Base-by-base conservation (phyloP, 2,888 invertebrate species). In the Micropterix aruncella region DNA sequence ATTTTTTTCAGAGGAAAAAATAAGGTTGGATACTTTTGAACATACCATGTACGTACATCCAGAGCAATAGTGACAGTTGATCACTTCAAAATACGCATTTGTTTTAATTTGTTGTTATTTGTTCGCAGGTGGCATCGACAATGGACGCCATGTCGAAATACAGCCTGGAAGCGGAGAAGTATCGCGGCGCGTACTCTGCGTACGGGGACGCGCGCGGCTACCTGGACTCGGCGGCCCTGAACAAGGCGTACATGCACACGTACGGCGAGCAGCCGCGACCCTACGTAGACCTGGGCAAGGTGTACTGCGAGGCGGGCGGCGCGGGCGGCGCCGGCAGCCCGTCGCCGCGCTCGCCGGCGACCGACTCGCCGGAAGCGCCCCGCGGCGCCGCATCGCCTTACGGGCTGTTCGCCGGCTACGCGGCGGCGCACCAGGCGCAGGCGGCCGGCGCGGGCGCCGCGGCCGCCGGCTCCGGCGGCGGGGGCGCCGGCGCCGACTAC, bases 161-260 rank as follows among this genome's bases (percentile, higher is more conserved):
- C 59, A 80, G 83, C 7, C 76, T 83, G 66, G 83, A 83, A 52
- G 80, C 81, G 0, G 84, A 84, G 54, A 84, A 84, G 54, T 84
- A 84, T 60, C 73, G 84, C 44, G 77, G 79, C 16, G 70, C 77
- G 0, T 84, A 83, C 64, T 79, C 81, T 47, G 82, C 83, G 82
- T 83, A 83, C 56, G 75, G 80, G 0, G 83, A 83, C 52, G 83
- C 83, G 16, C 70, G 82, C 1, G 76, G 77, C 44, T 83, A 84
- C 58, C 66, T 83, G 43, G 83, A 83, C 59, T 79, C 82, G 0
- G 81, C 83, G 2, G 80, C 83, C 4, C 63, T 80, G 9, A 79
- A 80, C 56, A 84, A 84, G 58, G 83, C 83, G 1, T 84, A 83
- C 61, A 78, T 83, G 71, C 83, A 83, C 62, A 81, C 82, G 80